A percentile compares a stretch with the other conserved stretches of the same genome.
Conservation (phyloP, 1,140 invertebrate species). For the Bombyx mandarina region DNA sequence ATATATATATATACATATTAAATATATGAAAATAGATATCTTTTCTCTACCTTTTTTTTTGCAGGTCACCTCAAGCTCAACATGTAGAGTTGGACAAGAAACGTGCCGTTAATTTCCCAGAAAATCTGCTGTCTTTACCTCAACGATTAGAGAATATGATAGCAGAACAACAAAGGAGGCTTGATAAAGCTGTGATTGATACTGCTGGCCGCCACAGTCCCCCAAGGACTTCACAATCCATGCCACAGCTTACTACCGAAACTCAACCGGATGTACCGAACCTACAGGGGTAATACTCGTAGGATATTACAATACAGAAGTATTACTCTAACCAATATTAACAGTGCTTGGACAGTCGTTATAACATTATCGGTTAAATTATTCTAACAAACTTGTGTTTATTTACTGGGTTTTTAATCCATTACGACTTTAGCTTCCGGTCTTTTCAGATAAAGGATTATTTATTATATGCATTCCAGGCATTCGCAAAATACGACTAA, state of each 20-base stretch:
- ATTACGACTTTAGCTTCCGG: too few relatives aligned
- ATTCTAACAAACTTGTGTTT: too few relatives aligned
- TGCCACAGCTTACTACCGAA: conserved; percentile 31
- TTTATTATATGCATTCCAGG: too few relatives aligned
- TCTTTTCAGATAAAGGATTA: too few relatives aligned
- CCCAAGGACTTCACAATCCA: conserved; percentile 28
- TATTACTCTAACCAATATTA: too few relatives aligned
- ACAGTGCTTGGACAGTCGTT: too few relatives aligned
- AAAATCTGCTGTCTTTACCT: conserved; percentile 36
- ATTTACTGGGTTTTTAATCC: too few relatives aligned
- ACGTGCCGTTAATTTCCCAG: conserved; percentile 44
- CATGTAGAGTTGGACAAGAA: conserved; percentile 30
- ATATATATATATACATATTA: too few relatives aligned
- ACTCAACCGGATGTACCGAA: conserved; percentile 8
- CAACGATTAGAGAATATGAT: conserved; percentile 49
- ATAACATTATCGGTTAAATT: too few relatives aligned
- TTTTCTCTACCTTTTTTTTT: background rate
- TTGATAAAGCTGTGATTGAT: conserved; percentile 36
- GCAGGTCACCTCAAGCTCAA: conserved; percentile 24
- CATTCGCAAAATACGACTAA: too few relatives aligned
- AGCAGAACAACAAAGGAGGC: conserved; percentile 36
- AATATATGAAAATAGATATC: too few relatives aligned
- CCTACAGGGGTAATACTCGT: conserved; percentile 11
- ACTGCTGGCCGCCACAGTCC: conserved; percentile 26
- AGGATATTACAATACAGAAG: too few relatives aligned